phyloP scores from a whole-genome alignment of 1,140 invertebrate species.

The Oryctes rhinoceros region DNA sequence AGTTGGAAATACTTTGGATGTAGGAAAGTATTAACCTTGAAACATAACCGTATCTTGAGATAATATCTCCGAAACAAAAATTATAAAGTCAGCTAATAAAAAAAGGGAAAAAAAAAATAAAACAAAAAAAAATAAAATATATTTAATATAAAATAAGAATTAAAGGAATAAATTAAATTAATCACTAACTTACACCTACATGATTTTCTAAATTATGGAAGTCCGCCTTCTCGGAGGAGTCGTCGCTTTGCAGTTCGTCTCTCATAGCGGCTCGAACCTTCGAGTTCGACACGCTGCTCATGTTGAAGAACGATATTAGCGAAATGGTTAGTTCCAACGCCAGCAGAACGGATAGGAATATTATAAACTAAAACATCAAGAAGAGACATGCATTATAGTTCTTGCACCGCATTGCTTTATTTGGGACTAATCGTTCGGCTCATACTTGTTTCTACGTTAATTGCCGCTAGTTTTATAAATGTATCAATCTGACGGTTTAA shows the following conservation, averaged over 20 bases:
- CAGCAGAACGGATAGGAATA: slow-evolving; percentile 42
- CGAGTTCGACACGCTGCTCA: background rate
- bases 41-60: too few species aligned
- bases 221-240: background rate
- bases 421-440: too few species aligned
- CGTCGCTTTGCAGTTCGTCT: slow-evolving; percentile 29
- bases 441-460: background rate
- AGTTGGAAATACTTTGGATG: too few species aligned
- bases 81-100: background rate
- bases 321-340: slow-evolving; percentile 44
- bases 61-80: background rate
- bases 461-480: background rate
- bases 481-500: background rate
- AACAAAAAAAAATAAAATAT: slow-evolving; percentile 22
- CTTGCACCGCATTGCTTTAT: too few species aligned
- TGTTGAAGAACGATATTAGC: slow-evolving; percentile 45
- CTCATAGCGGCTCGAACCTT: slow-evolving; percentile 40
- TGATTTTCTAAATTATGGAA: slow-evolving; percentile 39
- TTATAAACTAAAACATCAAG: slow-evolving; percentile 45
- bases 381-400: too few species aligned
- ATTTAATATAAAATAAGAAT: background rate
- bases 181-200: slow-evolving; percentile 29
- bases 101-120: background rate
- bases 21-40: too few species aligned
- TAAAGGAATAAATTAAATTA: slow-evolving; percentile 31